phyloP scores from a whole-genome alignment of 2,888 invertebrate species.

The Molorchus minor region DNA sequence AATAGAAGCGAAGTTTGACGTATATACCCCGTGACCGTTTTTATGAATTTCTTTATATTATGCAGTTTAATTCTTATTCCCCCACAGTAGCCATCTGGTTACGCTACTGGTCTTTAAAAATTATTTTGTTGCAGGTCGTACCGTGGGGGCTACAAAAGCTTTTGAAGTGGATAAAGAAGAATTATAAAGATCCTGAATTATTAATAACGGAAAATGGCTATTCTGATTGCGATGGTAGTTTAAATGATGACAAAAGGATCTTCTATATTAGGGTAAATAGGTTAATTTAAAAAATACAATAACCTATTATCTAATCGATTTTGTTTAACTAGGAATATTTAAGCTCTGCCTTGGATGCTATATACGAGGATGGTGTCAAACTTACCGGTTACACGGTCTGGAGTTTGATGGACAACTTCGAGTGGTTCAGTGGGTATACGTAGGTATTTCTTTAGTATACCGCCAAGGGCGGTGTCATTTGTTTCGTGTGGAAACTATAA shows the following conservation, averaged over 20 bases:
- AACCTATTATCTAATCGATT: too few relatives aligned
- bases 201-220: slow-evolving; percentile 68
- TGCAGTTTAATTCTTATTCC: too few relatives aligned
- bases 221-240: slow-evolving; percentile 54
- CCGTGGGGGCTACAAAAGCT: slow-evolving; percentile 62
- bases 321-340: slow-evolving; percentile 64
- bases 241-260: slow-evolving; percentile 26
- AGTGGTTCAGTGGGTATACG: slow-evolving; percentile 63
- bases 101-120: too few relatives aligned
- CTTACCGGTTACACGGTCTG: slow-evolving; percentile 60
- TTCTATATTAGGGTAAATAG: slow-evolving; percentile 14
- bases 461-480: too few relatives aligned
- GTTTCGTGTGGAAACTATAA: too few relatives aligned
- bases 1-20: too few relatives aligned
- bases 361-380: slow-evolving; percentile 57
- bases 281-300: too few relatives aligned
- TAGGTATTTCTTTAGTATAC: slow-evolving; percentile 53
- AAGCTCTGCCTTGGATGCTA: slow-evolving; percentile 56
- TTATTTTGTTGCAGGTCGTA: slow-evolving; percentile 46
- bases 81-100: too few relatives aligned
- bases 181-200: slow-evolving; percentile 52
- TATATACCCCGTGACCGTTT: too few relatives aligned
- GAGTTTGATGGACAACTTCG: slow-evolving; percentile 55
- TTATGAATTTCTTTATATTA: too few relatives aligned
- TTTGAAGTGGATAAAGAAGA: slow-evolving; percentile 13